These are phyloP conservation scores for Aptenodytes patagonicus DNA, from an alignment of 2,113 vertebrate genomes.

Conservation along the genomic window DNA sequence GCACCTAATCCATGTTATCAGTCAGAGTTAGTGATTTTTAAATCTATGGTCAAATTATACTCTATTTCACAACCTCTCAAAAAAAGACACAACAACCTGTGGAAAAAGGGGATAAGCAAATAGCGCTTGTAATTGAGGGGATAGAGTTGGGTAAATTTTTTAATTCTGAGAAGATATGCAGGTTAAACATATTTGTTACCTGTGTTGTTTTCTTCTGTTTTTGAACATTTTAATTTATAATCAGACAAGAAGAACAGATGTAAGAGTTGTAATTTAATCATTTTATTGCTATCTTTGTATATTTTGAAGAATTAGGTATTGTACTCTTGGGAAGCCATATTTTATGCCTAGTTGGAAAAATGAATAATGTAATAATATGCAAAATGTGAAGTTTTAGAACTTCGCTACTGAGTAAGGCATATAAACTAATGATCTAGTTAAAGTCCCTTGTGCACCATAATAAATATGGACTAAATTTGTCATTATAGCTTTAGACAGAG, in stretches of 20 bases:
- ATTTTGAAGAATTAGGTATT: slow-evolving; percentile 88
- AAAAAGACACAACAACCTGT: not conserved
- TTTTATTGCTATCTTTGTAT: slow-evolving; percentile 89
- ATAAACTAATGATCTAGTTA: slow-evolving; percentile 86
- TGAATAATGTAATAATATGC: slow-evolving; percentile 89
- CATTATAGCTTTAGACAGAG: slow-evolving; percentile 86
- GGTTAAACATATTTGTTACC: slow-evolving; percentile 70
- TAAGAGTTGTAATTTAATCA: slow-evolving; percentile 87
- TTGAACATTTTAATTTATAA: slow-evolving; percentile 82
- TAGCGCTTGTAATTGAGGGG: not conserved
- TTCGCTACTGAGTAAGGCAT: slow-evolving; percentile 81
- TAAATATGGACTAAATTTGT: slow-evolving; percentile 89
- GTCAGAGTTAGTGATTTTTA: slow-evolving; percentile 44
- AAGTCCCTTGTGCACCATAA: slow-evolving; percentile 85
- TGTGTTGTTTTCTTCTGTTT: slow-evolving; percentile 74
- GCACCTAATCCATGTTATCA: slow-evolving; percentile 33
- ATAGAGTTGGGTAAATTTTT: not conserved
- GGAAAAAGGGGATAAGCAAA: not conserved
- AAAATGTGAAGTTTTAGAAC: slow-evolving; percentile 88
- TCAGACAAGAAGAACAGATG: slow-evolving; percentile 86
- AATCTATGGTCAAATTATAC: not conserved
- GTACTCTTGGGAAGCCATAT: slow-evolving; percentile 84
- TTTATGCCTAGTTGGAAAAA: slow-evolving; percentile 88
- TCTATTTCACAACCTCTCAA: not conserved
- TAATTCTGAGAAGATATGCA: slow-evolving; percentile 32